Conservation (phyloP, 2,888 invertebrate species). For the Apamea crenata region DNA sequence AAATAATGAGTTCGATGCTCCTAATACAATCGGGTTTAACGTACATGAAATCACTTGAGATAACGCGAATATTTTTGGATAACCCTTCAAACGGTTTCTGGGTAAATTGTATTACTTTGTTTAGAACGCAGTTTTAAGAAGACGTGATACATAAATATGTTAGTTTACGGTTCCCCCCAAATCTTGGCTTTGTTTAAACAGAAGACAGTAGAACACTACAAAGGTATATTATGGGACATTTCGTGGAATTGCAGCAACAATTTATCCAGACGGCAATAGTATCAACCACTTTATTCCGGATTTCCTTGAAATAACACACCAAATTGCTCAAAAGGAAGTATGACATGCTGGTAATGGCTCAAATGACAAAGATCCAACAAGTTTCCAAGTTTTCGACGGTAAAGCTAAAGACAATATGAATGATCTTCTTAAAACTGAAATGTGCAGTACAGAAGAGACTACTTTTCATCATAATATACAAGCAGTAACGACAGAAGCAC, state of each 20-base stretch:
- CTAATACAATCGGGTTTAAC: constrained; percentile 51
- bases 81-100: constrained; percentile 11
- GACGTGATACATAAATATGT: background rate
- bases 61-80: constrained; percentile 57
- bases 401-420: background rate
- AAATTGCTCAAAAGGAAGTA: background rate
- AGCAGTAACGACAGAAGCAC: background rate
- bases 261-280: background rate
- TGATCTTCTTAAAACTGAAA: too few species aligned
- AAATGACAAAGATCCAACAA: background rate
- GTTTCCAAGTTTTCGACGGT: background rate
- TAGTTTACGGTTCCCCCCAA: background rate
- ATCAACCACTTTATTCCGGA: background rate
- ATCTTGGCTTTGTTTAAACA: constrained; percentile 14
- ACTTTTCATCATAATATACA: background rate
- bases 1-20: constrained; percentile 61
- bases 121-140: constrained; percentile 17
- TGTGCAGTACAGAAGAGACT: background rate
- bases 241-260: background rate
- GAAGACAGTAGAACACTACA: background rate
- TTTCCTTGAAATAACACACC: background rate
- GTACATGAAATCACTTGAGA: constrained; percentile 49
- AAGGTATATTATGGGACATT: background rate
- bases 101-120: constrained; percentile 30
- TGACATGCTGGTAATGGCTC: background rate